A percentile compares a stretch with the other conserved stretches of the same genome.
Conservation (phyloP, 2,888 invertebrate genomes). For the Disparrhopalites patrizii region DNA sequence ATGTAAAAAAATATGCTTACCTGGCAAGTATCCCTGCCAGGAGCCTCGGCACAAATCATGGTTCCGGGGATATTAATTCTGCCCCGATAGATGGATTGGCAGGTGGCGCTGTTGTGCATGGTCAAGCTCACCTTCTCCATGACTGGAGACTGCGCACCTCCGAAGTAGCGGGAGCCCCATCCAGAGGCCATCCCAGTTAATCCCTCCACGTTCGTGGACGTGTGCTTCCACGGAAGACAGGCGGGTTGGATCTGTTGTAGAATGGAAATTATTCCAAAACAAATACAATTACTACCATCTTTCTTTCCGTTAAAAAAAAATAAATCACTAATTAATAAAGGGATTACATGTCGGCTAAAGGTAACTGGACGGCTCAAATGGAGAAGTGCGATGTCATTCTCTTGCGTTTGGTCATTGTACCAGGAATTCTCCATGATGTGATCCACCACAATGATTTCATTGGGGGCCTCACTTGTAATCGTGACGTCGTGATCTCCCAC, state of each 20-base stretch:
- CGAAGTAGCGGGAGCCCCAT: constrained; percentile 30
- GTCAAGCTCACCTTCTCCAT: not conserved
- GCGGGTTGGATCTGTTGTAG: constrained; percentile 28
- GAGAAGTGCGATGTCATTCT: constrained; percentile 53
- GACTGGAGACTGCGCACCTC: not conserved
- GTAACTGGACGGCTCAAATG: constrained; percentile 47
- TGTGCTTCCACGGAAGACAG: constrained; percentile 40
- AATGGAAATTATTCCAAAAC: not conserved
- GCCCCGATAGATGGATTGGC: not conserved
- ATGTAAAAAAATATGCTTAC: not conserved
- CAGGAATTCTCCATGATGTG: constrained; percentile 32
- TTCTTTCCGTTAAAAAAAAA: too few species aligned
- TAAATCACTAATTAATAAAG: too few species aligned
- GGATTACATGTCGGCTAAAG: constrained; percentile 36
- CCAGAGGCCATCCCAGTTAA: constrained; percentile 29
- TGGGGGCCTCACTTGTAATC: constrained; percentile 26
- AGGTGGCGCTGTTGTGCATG: not conserved
- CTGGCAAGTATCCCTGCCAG: constrained; percentile 9
- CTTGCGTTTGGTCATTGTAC: constrained; percentile 35
- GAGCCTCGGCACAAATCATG: constrained; percentile 13
- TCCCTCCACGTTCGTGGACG: constrained; percentile 28
- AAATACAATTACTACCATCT: not conserved
- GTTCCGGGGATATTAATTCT: constrained; percentile 11
- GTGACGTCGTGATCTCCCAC: constrained; percentile 40
- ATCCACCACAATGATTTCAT: constrained; percentile 29